Base-by-base conservation (phyloP, 2,888 invertebrate species). In the Chymomyza fuscimana region DNA sequence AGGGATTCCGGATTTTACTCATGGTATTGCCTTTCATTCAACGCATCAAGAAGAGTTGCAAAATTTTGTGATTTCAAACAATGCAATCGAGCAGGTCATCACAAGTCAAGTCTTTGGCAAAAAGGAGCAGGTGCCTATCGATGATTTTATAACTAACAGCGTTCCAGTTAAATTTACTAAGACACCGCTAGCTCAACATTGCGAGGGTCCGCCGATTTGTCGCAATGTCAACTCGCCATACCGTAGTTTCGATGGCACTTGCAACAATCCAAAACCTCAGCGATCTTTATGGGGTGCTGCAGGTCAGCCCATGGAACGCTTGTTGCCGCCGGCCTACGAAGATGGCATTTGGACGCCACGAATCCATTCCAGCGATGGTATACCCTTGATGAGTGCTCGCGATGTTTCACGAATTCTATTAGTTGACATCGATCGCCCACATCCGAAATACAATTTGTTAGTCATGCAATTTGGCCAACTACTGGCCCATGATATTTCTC, bases 391-490 rank as follows among this genome's bases (percentile, higher is more conserved):
- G 1, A 94, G 94, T 71, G 93, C 96, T 0, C 93, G 97, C 51
- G 89, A 93, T 9, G 94, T 96, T 54, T 96, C 96, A 67, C 92
- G 93, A 5, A 90, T 91, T 0, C 87, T 97, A 0, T 93, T 97
- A 52, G 88, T 92, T 0, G 94, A 95, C 74, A 92, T 92, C 1
- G 93, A 94, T 87, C 92, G 93, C 60, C 94, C 94, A 15, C 95
- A 96, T 89, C 79, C 90, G 0, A 93, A 93, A 0, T 93, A 93
- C 82, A 96, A 95, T 64, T 91, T 96, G 60, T 92, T 96, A 86
- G 92, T 96, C 67, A 95, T 95, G 95, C 95, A 96, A 90, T 96
- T 96, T 91, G 95, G 96, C 0, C 96, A 97, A 89, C 96, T 96
- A 82, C 89, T 97, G 10, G 94, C 95, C 0, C 96, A 97, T 74